Base-by-base conservation (phyloP, 2,888 invertebrate species). In the Mechanitis mazaeus region DNA sequence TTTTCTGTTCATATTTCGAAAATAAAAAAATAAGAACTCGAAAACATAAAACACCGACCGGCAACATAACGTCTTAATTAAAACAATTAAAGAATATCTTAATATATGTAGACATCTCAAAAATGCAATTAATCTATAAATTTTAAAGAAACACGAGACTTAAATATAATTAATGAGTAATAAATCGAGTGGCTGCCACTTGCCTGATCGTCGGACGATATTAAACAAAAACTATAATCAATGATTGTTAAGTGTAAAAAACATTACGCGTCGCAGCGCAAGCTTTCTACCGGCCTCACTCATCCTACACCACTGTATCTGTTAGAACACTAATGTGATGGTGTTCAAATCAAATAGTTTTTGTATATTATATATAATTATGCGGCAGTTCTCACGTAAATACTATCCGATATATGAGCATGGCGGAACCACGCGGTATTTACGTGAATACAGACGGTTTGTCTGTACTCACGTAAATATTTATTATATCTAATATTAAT, bases 241-340 rank as follows among this genome's bases (percentile, higher is more conserved):
- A 67, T 64, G 60, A 66, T 72, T 61, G 64, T 45, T 60, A 63
- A 57, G 68, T 67, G 74, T 67, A 79, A 79, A 78, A 74, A 50
- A 31, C 64, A 69, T 72, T 73, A 74, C 75, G 76, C 71, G 72
- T 69, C 71, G 69, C 63, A 69, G 65, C 72, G 66, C 69, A 70
- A 70, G 75, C 84, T 85, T 85, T 85, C 85, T 83, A 82, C 71
- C 66, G 63, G 67, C 69, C 83, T 83, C 81, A 83, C 80, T 83
- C 80, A 83, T 81, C 79, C 80, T 77, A 73, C 74, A 79, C 79
- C 81, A 74, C 80, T 69, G 76, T 75, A 69, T 70, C 61, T 54
- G 31, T 54, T 68, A 66, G 66, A 75, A 58, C 69, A 58, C 9
- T 61, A 59, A 56, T 47, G 38, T 61, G 59, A 54, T 57, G 58